Evolutionary conservation across 2,797 vertebrate genomes (phyloP).

Genomic region (Diplodus sargus): DNA sequence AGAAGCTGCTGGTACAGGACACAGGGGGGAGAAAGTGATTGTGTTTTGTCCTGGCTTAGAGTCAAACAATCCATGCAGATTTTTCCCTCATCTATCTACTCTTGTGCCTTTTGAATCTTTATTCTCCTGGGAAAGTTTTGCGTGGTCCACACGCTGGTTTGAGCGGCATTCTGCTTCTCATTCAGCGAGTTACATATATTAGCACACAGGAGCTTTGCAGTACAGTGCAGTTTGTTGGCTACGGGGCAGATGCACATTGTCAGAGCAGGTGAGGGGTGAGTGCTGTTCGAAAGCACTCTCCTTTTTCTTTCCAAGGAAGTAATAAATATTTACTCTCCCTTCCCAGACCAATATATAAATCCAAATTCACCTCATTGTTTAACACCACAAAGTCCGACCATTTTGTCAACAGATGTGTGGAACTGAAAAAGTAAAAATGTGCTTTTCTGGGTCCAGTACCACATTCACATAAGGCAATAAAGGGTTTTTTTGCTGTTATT

Average conservation of each 20-base stretch:
- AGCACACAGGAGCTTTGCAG: conserved; percentile 50
- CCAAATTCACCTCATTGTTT: conserved; percentile 3
- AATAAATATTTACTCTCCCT: conserved; percentile 33
- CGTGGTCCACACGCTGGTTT: not conserved
- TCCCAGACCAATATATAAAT: not conserved
- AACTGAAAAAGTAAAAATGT: not conserved
- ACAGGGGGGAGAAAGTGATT: conserved; percentile 11
- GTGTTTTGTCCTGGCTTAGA: conserved; percentile 16
- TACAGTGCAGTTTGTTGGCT: conserved; percentile 41
- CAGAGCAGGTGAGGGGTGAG: conserved; percentile 62
- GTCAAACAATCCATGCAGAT: conserved; percentile 40
- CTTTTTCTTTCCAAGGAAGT: conserved; percentile 4
- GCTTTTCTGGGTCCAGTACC: not conserved
- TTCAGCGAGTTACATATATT: conserved; percentile 42
- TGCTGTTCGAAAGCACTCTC: conserved; percentile 45
- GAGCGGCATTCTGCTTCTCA: conserved; percentile 25
- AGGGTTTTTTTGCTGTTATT: not conserved
- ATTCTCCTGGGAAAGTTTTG: conserved; percentile 6
- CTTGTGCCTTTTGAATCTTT: conserved; percentile 15
- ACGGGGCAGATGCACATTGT: conserved; percentile 60
- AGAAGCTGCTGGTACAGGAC: conserved; percentile 36
- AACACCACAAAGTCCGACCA: not conserved
- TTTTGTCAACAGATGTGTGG: not conserved
- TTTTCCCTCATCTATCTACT: conserved; percentile 25
- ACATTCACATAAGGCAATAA: not conserved